Evolutionary conservation across 2,797 vertebrate genomes (phyloP).

Genomic region (Chaunax sp.): DNA sequence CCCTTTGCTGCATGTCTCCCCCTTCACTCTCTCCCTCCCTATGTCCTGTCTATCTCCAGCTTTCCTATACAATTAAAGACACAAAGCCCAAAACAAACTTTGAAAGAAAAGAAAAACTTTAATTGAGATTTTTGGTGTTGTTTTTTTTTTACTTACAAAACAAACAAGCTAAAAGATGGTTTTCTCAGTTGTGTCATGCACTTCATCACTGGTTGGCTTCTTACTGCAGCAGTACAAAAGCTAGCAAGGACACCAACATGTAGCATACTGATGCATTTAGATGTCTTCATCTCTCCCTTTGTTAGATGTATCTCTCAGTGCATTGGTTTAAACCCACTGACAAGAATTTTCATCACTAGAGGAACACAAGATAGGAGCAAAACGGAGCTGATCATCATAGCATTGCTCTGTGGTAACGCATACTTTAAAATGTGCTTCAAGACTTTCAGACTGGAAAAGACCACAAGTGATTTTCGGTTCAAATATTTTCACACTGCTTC

Average conservation of each 20-base stretch:
- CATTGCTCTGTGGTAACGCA: too few species aligned
- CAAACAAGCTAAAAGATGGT: not conserved
- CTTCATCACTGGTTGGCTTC: not conserved
- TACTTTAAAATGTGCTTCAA: not conserved
- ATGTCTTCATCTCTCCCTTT: not conserved
- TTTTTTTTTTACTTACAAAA: not conserved
- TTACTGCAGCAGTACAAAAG: not conserved
- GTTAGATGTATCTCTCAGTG: not conserved
- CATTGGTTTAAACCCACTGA: not conserved
- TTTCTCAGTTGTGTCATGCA: not conserved
- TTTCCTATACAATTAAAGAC: too few species aligned
- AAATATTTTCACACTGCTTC: constrained; percentile 9
- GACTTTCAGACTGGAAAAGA: constrained; percentile 5
- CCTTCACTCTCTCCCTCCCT: not conserved
- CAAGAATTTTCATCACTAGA: not conserved
- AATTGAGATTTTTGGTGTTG: too few species aligned
- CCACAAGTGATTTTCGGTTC: too few species aligned
- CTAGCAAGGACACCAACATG: not conserved
- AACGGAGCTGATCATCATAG: not conserved
- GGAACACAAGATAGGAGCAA: not conserved
- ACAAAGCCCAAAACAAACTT: too few species aligned
- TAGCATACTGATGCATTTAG: not conserved
- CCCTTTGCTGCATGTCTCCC: too few species aligned
- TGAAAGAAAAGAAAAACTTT: too few species aligned
- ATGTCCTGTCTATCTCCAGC: too few species aligned